Evolutionary conservation across 2,797 vertebrate species (phyloP).

Genomic region (Psittacula echo): DNA sequence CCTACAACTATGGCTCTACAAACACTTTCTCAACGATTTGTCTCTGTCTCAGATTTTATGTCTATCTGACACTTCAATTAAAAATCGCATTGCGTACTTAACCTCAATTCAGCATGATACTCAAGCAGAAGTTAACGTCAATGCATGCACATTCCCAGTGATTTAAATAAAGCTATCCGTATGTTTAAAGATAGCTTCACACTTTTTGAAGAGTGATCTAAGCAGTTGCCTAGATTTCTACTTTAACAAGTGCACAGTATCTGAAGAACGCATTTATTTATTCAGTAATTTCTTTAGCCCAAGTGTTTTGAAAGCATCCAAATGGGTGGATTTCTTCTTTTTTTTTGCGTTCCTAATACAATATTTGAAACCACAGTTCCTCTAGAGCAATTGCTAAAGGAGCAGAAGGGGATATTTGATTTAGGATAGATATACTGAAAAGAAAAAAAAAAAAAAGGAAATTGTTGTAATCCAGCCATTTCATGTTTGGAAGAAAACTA

Average conservation of each 20-base stretch:
- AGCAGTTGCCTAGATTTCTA: background rate
- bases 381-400: background rate
- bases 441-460: background rate
- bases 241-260: background rate
- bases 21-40: background rate
- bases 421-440: background rate
- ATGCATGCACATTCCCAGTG: background rate
- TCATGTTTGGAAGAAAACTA: slow-evolving; percentile 43
- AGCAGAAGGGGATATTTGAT: background rate
- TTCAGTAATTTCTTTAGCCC: background rate
- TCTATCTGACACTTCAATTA: background rate
- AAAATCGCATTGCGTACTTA: background rate
- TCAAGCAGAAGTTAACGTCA: background rate
- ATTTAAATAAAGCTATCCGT: background rate
- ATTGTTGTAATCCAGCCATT: slow-evolving; percentile 20
- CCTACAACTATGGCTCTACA: background rate
- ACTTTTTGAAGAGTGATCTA: background rate
- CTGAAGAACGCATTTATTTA: background rate
- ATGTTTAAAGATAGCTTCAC: background rate
- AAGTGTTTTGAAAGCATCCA: background rate
- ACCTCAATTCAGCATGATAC: background rate
- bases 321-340: background rate
- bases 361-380: background rate
- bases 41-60: background rate
- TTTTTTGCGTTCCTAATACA: background rate